phyloP scores from a whole-genome alignment of 2,113 vertebrate genomes.

The Hippocampus mohnikei region DNA sequence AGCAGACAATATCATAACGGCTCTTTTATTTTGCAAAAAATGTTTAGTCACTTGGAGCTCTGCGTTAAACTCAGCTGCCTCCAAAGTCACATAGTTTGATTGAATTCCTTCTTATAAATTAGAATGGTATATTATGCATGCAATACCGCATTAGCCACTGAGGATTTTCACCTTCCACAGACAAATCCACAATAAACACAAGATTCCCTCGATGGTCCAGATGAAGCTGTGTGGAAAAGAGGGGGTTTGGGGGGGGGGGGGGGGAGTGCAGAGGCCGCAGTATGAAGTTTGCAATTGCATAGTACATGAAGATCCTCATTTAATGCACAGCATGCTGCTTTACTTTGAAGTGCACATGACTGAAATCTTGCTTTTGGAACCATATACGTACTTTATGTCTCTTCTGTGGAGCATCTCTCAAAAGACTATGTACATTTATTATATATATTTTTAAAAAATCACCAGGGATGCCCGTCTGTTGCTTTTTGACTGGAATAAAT shows the following conservation, averaged over 20 bases:
- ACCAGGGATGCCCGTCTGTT: conserved; percentile 52
- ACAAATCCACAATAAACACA: conserved; percentile 41
- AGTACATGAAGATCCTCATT: conserved; percentile 67
- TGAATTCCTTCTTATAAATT: conserved; percentile 65
- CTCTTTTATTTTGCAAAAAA: conserved; percentile 72
- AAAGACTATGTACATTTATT: conserved; percentile 64
- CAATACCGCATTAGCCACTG: conserved; percentile 72
- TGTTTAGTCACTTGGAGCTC: conserved; percentile 65
- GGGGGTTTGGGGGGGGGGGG: conserved; percentile 1
- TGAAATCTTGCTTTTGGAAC: background rate
- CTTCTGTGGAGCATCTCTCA: conserved; percentile 46
- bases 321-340: conserved; percentile 66
- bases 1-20: conserved; percentile 31
- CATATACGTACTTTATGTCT: too few relatives aligned
- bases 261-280: conserved; percentile 54
- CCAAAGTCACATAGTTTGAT: conserved; percentile 58
- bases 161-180: conserved; percentile 66
- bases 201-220: conserved; percentile 52
- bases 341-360: conserved; percentile 62
- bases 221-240: conserved; percentile 60
- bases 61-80: conserved; percentile 64
- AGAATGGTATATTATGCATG: conserved; percentile 74
- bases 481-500: conserved; percentile 50
- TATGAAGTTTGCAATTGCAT: conserved; percentile 71
- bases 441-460: conserved; percentile 53